Conservation (phyloP, 2,888 invertebrate species). For the Sceliomorpha sp. region DNA sequence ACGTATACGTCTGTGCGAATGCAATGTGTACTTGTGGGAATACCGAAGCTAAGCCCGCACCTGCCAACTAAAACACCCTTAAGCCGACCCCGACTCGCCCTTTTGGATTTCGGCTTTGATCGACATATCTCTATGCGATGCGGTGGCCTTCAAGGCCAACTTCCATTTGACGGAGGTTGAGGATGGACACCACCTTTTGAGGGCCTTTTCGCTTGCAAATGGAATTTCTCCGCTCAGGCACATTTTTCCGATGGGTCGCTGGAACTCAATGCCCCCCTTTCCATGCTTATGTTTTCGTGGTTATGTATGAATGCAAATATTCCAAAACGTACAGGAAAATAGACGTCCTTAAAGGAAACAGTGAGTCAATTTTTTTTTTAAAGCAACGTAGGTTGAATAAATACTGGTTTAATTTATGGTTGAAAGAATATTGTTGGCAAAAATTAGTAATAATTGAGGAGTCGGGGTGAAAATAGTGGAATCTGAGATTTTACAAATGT, state of each 20-base stretch:
- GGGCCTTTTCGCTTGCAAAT: constrained; percentile 3
- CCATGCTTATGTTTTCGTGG: constrained; percentile 31
- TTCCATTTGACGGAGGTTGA: constrained; percentile 12
- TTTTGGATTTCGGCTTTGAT: constrained; percentile 43
- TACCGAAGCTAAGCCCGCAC: constrained; percentile 61
- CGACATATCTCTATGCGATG: constrained; percentile 12
- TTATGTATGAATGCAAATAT: constrained; percentile 20
- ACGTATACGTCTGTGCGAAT: constrained; percentile 2
- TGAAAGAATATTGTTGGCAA: too few species aligned
- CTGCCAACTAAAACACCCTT: constrained; percentile 69
- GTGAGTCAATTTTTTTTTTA: too few species aligned
- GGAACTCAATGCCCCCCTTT: too few species aligned
- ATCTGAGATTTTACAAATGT: too few species aligned
- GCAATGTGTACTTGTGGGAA: constrained; percentile 52
- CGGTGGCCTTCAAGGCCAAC: constrained; percentile 22
- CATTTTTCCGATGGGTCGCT: constrained; percentile 3
- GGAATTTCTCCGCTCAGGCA: constrained; percentile 10
- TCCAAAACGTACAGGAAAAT: too few species aligned
- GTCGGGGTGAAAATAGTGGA: too few species aligned
- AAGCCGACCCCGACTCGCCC: constrained; percentile 64
- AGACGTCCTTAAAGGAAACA: too few species aligned
- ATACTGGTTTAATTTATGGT: too few species aligned
- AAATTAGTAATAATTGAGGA: too few species aligned
- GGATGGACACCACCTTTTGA: constrained; percentile 2
- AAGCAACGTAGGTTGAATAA: too few species aligned